These are phyloP conservation scores for Megalonaias nervosa DNA, from an alignment of 1,140 invertebrate species.

Conservation along the genomic window DNA sequence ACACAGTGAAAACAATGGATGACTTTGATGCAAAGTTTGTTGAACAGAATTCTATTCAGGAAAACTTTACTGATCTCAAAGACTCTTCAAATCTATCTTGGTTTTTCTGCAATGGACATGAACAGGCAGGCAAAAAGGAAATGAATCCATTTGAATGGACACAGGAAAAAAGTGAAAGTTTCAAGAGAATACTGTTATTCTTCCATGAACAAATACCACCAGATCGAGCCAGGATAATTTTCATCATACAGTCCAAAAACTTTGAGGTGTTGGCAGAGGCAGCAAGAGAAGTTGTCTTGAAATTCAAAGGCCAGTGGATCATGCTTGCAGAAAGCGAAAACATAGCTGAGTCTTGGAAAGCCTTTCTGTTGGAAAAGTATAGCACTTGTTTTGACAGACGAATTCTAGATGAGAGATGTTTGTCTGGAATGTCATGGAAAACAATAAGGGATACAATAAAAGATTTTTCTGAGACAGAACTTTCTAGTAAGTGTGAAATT, in stretches of 20 bases:
- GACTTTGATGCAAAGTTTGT: conserved; percentile 22
- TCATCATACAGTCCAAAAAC: conserved; percentile 42
- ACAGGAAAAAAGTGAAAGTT: conserved; percentile 33
- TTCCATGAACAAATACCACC: conserved; percentile 35
- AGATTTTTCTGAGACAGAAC: conserved; percentile 7
- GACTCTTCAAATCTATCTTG: conserved; percentile 16
- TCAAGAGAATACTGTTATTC: conserved; percentile 38
- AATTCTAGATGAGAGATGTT: conserved; percentile 9
- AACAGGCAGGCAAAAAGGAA: neutral
- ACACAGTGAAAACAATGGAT: conserved; percentile 26
- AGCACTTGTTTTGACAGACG: conserved; percentile 16
- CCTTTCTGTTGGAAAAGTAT: conserved; percentile 26
- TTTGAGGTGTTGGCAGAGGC: conserved; percentile 43
- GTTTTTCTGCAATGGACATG: conserved; percentile 42
- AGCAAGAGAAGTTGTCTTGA: conserved; percentile 38
- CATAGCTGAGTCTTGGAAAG: conserved; percentile 34
- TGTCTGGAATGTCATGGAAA: conserved; percentile 32
- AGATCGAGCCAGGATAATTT: conserved; percentile 41
- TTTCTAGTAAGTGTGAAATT: conserved; percentile 20
- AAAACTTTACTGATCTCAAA: conserved; percentile 6
- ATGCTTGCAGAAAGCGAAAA: conserved; percentile 31
- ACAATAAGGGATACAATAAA: conserved; percentile 21
- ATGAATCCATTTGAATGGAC: conserved; percentile 38
- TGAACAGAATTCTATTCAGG: neutral
- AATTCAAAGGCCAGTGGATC: conserved; percentile 43